A percentile compares a stretch with the other conserved stretches of the same genome.
Conservation (phyloP, 2,113 vertebrate genomes). For the Albula glossodonta region DNA sequence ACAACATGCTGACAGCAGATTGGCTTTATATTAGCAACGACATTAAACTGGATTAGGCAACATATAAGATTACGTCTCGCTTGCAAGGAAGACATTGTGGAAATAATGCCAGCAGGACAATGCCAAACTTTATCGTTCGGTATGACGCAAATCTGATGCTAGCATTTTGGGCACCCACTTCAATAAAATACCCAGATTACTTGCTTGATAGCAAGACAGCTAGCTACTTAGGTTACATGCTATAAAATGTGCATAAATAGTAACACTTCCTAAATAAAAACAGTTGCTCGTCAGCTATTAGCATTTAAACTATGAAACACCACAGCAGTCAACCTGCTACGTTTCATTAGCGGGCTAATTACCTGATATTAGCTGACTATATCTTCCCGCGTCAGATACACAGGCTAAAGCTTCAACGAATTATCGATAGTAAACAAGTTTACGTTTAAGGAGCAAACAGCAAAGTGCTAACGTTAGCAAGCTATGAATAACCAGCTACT, state of each 20-base stretch:
- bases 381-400: too few species aligned
- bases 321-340: neutral
- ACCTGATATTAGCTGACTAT: too few species aligned
- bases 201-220: neutral
- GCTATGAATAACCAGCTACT: neutral
- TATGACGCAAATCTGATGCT: too few species aligned
- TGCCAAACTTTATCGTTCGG: neutral
- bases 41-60: too few species aligned
- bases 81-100: neutral
- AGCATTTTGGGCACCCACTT: too few species aligned
- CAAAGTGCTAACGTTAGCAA: neutral
- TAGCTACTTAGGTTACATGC: neutral
- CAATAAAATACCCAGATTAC: too few species aligned
- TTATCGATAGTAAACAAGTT: too few species aligned
- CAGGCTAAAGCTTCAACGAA: too few species aligned
- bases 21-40: neutral
- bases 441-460: neutral
- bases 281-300: neutral
- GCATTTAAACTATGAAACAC: neutral
- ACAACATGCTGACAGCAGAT: neutral
- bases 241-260: neutral
- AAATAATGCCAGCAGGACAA: neutral
- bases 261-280: neutral
- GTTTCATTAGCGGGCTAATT: neutral
- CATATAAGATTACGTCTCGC: too few species aligned